Evolutionary conservation across 30 jellyfish, hydroid and myxozoan species (phyloP), one percentile per base, ranked within the genome.

Genomic region (Hydractinia symbiolongicarpus): DNA sequence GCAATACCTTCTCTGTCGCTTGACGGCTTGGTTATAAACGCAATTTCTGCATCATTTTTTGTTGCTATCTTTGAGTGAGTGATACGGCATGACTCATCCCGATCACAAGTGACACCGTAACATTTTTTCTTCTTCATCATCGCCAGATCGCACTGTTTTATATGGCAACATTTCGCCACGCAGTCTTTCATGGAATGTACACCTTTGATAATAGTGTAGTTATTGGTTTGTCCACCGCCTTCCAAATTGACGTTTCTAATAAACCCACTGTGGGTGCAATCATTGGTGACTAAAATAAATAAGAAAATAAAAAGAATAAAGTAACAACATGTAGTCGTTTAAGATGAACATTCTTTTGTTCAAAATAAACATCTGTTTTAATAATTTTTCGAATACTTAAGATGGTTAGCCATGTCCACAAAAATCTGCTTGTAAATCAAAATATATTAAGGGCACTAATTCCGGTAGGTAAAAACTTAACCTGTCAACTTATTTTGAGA

Each of bases 241-340:
- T 89, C 89, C 80, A 89, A 87, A 77, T 74, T 77, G 8, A 89
- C 91, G 13, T 89, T 88, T 20, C 82, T 82, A 13, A 89, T 83
- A 55, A 89, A 71, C 17, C 96, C 96, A 40, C 96, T 90, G 75
- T 89, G 96, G 15, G 94, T 80, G 84, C 96, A 89, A 6, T 44
- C 19, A 64, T 51, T 64, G 4, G 74, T 13, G 7, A 51, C 74
- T 64, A 13, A 6, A 11, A 13, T n/a, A 6, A 64, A 6, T n/a
- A 64, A 4, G 52, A 13, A 13, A 64, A 51, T 7, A 13, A 64
- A 64, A 64, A 64, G 74, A 0, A 64, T 64, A 30, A 30, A 30
- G 44, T 30, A 30, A 30, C 44, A 30, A 30, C 2, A 2, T 30
- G 2, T 30, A 30, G 44, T 30, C 44, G 44, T 30, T 30, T 30